Conservation (phyloP, 2,797 vertebrate genomes). For the Pseudomugil gertrudae region DNA sequence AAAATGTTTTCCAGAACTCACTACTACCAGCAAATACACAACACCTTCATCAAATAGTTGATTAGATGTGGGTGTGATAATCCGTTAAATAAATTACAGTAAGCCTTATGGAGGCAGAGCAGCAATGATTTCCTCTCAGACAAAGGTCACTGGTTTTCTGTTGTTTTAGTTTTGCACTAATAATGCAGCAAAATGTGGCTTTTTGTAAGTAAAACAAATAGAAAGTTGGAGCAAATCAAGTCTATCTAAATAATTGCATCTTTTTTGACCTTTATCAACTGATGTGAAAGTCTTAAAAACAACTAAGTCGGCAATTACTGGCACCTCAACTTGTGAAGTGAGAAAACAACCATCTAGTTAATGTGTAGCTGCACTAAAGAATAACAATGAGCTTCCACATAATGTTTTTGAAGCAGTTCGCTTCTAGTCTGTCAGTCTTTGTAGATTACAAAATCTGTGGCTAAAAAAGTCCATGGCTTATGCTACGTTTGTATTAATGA, state of each 20-base stretch:
- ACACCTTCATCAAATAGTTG: not conserved
- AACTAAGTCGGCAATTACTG: not conserved
- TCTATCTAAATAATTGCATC: not conserved
- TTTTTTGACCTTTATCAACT: not conserved
- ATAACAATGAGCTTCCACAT: not conserved
- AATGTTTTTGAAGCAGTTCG: not conserved
- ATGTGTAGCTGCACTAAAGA: not conserved
- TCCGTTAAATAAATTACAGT: not conserved
- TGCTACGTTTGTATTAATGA: not conserved
- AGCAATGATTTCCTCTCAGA: not conserved
- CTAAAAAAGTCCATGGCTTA: not conserved
- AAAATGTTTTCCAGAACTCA: not conserved
- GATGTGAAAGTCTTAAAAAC: not conserved
- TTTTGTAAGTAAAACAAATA: not conserved
- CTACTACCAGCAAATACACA: not conserved
- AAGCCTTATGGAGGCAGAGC: not conserved
- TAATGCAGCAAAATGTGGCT: not conserved
- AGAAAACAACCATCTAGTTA: not conserved
- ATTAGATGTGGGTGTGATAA: not conserved
- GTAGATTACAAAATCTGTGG: not conserved
- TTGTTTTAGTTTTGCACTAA: not conserved
- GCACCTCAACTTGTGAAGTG: not conserved
- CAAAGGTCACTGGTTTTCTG: not conserved
- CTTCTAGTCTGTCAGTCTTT: not conserved
- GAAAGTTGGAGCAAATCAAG: not conserved